Evolutionary conservation across 1,140 invertebrate species (phyloP), one percentile per base, ranked within the genome.

Genomic region (Sarcophaga peregrina): DNA sequence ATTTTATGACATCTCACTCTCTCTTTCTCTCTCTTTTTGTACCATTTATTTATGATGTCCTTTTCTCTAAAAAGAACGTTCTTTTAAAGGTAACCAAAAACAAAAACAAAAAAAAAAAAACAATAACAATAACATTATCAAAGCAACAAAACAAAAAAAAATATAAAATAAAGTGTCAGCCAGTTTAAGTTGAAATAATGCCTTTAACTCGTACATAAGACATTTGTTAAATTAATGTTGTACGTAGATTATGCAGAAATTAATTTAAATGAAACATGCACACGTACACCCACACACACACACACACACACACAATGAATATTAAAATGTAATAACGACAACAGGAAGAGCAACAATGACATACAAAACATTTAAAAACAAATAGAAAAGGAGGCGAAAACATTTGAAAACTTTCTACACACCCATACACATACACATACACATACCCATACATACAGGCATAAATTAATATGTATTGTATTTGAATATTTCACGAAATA

Each of bases 201-300:
- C n/a, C 47, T 37, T 37, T 37, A 37, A 37, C 25, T 20, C 80
- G 48, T n/a, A 81, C 52, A 81, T 46, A 25, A 81, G 50, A 68
- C 37, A 81, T 81, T 72, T 81, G 80, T 68, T 68, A 46, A 81
- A 81, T 81, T 72, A 81, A 62, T 78, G 47, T 78, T 50, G 10
- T 68, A 25, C 17, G 75, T 78, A 68, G 54, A 68, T 81, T 81
- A 45, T 81, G 62, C 45, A 81, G 62, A 81, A 62, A 81, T 68
- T 72, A 62, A 81, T 72, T 68, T 68, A 81, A 81, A 81, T 72
- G 68, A 81, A 45, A 81, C 54, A n/a, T n/a, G n/a, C n/a, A 37
- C 25, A 37, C 25, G 25, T 4, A 37, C 4, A 37, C 25, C 25
- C 25, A 37, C 25, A 37, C 4, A 37, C 25, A 37, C 25, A 37